Evolutionary conservation across 2,113 vertebrate genomes (phyloP).

Genomic region (Tachysurus fulvidraco): DNA sequence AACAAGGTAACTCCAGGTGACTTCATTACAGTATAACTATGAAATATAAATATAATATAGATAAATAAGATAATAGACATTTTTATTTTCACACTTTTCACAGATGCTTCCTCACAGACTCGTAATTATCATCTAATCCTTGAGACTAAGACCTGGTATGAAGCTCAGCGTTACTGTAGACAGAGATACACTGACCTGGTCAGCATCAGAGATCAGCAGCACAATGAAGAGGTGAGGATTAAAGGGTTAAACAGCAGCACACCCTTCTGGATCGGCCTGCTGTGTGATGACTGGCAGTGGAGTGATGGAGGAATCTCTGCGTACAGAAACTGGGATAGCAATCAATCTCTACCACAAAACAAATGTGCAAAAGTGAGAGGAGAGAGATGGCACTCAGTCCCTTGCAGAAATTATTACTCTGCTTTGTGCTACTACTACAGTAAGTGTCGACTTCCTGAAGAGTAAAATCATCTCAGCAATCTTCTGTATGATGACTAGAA

Average conservation of each 20-base stretch:
- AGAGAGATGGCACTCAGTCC: neutral
- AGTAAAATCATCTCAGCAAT: conserved; percentile 59
- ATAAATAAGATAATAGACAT: neutral
- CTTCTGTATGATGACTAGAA: conserved; percentile 50
- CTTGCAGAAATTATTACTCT: fast-evolving
- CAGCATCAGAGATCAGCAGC: neutral
- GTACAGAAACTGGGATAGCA: conserved; percentile 28
- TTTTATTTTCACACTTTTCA: neutral
- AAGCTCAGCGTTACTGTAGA: conserved; percentile 59
- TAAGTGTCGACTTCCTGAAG: neutral
- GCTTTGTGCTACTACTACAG: conserved; percentile 53
- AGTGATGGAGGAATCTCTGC: conserved; percentile 49
- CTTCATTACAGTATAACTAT: neutral
- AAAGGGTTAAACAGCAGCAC: fast-evolving
- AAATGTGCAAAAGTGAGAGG: neutral
- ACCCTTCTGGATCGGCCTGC: conserved; percentile 63
- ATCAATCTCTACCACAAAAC: too few species aligned
- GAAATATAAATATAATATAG: neutral
- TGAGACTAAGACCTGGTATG: conserved; percentile 45
- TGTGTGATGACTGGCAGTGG: conserved; percentile 58
- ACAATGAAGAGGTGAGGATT: neutral
- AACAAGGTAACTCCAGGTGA: conserved; percentile 50
- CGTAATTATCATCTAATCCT: neutral
- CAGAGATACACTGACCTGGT: conserved; percentile 41
- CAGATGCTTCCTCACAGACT: neutral